phyloP scores from a whole-genome alignment of 1,140 invertebrate genomes.

The Idris sp. region DNA sequence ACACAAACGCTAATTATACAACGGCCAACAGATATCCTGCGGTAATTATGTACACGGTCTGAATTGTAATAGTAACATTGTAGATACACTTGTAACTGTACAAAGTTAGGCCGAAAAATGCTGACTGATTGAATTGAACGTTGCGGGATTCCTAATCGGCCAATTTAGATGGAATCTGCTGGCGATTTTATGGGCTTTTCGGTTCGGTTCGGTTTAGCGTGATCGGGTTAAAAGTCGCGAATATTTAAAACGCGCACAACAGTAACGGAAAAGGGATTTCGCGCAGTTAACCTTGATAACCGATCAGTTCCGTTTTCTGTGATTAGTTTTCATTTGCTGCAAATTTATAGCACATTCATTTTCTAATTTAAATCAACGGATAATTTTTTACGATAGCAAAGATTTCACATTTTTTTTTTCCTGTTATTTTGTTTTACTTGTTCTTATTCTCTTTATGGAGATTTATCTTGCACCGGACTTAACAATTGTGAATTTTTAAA shows the following conservation, averaged over 20 bases:
- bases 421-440: no score
- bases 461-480: constrained; percentile 9
- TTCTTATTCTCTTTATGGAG: no score
- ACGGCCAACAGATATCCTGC: constrained; percentile 36
- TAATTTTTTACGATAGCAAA: no score
- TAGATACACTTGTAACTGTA: constrained; percentile 52
- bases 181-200: constrained; percentile 26
- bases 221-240: constrained; percentile 10
- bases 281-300: constrained; percentile 9
- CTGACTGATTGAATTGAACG: constrained; percentile 44
- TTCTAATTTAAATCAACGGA: no score
- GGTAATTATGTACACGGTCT: constrained; percentile 50
- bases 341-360: no score
- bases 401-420: no score
- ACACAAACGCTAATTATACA: constrained; percentile 57
- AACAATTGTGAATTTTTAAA: constrained; percentile 15
- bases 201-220: constrained; percentile 11
- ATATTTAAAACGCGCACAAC: constrained; percentile 22
- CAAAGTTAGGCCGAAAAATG: constrained; percentile 17
- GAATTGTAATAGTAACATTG: constrained; percentile 52
- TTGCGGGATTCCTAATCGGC: constrained; percentile 13
- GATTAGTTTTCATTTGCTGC: no score
- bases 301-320: constrained; percentile 2
- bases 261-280: not conserved
- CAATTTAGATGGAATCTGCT: constrained; percentile 48